These are phyloP conservation scores for Tangachromis dhanisi DNA, from an alignment of 2,113 vertebrate genomes.

Conservation along the genomic window DNA sequence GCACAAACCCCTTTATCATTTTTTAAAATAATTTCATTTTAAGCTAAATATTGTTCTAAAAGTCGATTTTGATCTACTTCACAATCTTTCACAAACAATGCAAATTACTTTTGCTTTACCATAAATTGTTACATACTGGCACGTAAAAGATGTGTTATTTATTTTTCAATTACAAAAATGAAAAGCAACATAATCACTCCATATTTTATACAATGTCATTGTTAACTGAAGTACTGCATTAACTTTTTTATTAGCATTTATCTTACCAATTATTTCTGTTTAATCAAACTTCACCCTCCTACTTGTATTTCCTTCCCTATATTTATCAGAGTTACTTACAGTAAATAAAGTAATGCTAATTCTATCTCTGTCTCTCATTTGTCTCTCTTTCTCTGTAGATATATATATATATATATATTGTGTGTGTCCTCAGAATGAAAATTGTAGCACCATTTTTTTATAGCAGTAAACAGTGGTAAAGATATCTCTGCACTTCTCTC, in stretches of 20 bases:
- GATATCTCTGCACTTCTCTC: neutral
- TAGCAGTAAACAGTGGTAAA: neutral
- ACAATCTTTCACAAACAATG: neutral
- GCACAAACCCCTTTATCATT: neutral
- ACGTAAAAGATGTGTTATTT: neutral
- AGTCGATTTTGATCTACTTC: neutral
- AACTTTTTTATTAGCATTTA: neutral
- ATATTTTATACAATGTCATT: neutral
- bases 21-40: accelerated
- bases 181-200: neutral
- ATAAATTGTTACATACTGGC: neutral
- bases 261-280: neutral
- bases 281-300: neutral
- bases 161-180: neutral
- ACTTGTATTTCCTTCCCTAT: neutral
- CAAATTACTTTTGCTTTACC: neutral
- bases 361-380: neutral
- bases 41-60: neutral
- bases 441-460: neutral
- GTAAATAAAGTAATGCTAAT: neutral
- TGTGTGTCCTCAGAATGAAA: neutral
- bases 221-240: neutral
- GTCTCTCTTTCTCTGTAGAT: accelerated
- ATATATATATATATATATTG: accelerated
- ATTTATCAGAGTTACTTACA: neutral